These are phyloP conservation scores for Teleiodes luculella DNA, from an alignment of 2,888 invertebrate species.

Conservation along the genomic window DNA sequence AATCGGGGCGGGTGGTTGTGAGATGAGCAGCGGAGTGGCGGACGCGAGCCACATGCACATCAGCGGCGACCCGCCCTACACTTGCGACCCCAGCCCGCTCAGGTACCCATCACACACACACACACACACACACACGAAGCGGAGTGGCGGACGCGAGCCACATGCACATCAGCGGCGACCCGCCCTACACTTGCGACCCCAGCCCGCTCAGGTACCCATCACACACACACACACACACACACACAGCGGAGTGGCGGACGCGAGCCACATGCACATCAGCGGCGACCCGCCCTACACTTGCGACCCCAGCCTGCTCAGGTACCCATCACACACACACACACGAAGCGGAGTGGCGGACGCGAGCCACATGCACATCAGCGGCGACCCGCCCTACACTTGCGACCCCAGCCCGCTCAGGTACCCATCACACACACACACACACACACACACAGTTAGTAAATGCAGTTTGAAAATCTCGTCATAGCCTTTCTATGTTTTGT, in stretches of 20 bases:
- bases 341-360: conserved; percentile 53
- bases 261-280: conserved; percentile 69
- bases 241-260: conserved; percentile 52
- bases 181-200: conserved; percentile 68
- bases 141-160: conserved; percentile 50
- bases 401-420: conserved; percentile 72
- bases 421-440: too few relatives aligned
- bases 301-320: conserved; percentile 73
- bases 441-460: neutral
- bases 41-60: conserved; percentile 68
- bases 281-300: conserved; percentile 67
- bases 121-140: conserved; percentile 29
- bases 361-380: conserved; percentile 70
- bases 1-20: conserved; percentile 59
- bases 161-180: conserved; percentile 72
- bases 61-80: conserved; percentile 65
- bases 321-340: too few relatives aligned
- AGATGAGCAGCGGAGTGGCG: conserved; percentile 62
- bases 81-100: conserved; percentile 71
- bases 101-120: conserved; percentile 38
- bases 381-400: conserved; percentile 66
- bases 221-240: too few relatives aligned
- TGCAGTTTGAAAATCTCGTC: neutral
- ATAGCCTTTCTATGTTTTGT: neutral
- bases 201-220: conserved; percentile 71